Evolutionary conservation across 2,888 invertebrate genomes (phyloP), one percentile per base, ranked within the genome.

Genomic region (Amiota mariae): DNA sequence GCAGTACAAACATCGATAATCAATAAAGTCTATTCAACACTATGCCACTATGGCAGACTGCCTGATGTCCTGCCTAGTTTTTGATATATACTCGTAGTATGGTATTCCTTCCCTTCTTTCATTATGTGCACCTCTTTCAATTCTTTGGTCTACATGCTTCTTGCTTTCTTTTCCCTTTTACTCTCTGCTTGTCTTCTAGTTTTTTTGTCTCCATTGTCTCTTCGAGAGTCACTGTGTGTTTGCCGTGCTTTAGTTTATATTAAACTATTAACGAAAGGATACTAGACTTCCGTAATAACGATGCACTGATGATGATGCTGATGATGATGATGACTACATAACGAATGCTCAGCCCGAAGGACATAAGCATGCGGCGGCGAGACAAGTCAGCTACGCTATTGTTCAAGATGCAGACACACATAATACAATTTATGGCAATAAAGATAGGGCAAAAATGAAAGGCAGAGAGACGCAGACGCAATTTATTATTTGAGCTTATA

Each of bases 251-350:
- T 82, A 85, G 82, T 85, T 85, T 85, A 84, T 83, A 83, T 84
- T 85, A 76, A 84, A 84, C 85, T 84, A 83, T 85, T 85, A 85
- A 83, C 85, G 80, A 36, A 36, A 36, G 85, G 85, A 85, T 80
- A 72, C 79, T 78, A 73, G 77, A 77, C 77, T 79, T 85, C 85
- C 84, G 84, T 81, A 81, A 81, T 82, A 81, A 84, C 82, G 76
- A 79, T 80, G 81, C 75, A 74, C 48, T 56, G 64, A 59, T 71
- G 72, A 48, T 68, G 72, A 46, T 72, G 48, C n/a, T n/a, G n/a
- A n/a, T 56, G 64, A 59, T 71, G 72, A 48, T 68, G 72, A 46
- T 72, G 48, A 48, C 51, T 56, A 36, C 72, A 72, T 9, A 36
- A 36, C 36, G 36, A 36, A 36, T 2, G 6, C 36, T 36, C 36